phyloP scores from a whole-genome alignment of 2,113 vertebrate genomes.

The Hiodon tergisus region DNA sequence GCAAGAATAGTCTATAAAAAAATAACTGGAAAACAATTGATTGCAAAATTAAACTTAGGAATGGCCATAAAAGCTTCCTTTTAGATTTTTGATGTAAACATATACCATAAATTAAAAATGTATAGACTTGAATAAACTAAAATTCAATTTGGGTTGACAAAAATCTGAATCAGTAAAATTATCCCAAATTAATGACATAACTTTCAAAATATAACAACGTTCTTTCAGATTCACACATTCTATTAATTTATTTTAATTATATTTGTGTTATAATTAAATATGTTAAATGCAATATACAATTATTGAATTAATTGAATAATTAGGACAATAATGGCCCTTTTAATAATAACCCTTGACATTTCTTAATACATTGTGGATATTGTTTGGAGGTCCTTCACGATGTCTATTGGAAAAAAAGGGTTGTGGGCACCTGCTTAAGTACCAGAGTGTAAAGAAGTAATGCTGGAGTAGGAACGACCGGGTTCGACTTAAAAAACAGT shows the following conservation, averaged over 20 bases:
- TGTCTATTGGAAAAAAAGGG: conserved; percentile 33
- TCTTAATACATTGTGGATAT: conserved; percentile 32
- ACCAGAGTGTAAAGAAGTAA: conserved; percentile 40
- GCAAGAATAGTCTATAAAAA: conserved; percentile 66
- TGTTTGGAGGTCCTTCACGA: conserved; percentile 36
- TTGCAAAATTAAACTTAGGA: no score
- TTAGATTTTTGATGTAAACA: no score
- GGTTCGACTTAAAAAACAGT: conserved; percentile 57
- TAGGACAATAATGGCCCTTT: no score
- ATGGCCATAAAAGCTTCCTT: no score
- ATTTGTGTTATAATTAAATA: no score
- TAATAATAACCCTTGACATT: conserved; percentile 35
- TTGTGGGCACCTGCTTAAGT: conserved; percentile 41
- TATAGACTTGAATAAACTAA: no score
- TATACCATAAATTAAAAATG: no score
- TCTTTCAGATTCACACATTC: background rate
- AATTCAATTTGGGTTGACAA: no score
- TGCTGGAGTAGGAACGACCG: conserved; percentile 49
- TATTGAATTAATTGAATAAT: background rate
- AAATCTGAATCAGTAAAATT: no score
- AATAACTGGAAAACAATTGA: no score
- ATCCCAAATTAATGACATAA: no score
- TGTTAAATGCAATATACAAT: background rate
- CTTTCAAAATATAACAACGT: background rate
- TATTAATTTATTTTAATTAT: no score